A percentile compares a stretch with the other conserved stretches of the same genome.
Evolutionary conservation across 2,797 vertebrate species (phyloP).

Genomic region (Anableps anableps): DNA sequence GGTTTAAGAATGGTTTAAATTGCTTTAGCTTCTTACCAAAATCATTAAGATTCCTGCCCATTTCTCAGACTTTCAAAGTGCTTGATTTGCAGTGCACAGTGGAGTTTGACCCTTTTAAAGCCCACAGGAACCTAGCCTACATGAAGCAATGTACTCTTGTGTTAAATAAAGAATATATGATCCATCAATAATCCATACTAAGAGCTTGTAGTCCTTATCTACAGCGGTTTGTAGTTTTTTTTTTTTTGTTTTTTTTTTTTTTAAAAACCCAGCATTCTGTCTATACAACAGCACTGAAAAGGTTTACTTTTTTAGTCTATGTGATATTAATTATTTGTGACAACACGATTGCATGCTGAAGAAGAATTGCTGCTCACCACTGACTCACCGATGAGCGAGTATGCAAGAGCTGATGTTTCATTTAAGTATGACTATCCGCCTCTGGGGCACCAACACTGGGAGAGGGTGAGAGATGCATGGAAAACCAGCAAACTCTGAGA

Average conservation of each 20-base stretch:
- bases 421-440: slow-evolving; percentile 47
- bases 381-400: slow-evolving; percentile 29
- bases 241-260: slow-evolving; percentile 18
- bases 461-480: neutral
- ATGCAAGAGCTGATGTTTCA: slow-evolving; percentile 44
- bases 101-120: neutral
- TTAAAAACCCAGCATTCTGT: slow-evolving; percentile 15
- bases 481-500: neutral
- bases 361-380: slow-evolving; percentile 14
- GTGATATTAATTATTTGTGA: slow-evolving; percentile 50
- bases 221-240: slow-evolving; percentile 33
- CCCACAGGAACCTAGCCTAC: slow-evolving; percentile 27
- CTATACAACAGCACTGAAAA: slow-evolving; percentile 32
- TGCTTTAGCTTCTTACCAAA: neutral
- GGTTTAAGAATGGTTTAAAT: neutral
- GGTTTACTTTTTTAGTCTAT: slow-evolving; percentile 15
- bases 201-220: slow-evolving; percentile 42
- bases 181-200: slow-evolving; percentile 71
- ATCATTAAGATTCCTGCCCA: neutral
- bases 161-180: slow-evolving; percentile 69
- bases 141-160: slow-evolving; percentile 25
- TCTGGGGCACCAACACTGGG: slow-evolving; percentile 26
- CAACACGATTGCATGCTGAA: neutral
- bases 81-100: neutral
- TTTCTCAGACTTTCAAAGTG: neutral